Evolutionary conservation across 2,113 vertebrate genomes (phyloP), one percentile per base, ranked within the genome.

Genomic region (Gopherus evgoodei): DNA sequence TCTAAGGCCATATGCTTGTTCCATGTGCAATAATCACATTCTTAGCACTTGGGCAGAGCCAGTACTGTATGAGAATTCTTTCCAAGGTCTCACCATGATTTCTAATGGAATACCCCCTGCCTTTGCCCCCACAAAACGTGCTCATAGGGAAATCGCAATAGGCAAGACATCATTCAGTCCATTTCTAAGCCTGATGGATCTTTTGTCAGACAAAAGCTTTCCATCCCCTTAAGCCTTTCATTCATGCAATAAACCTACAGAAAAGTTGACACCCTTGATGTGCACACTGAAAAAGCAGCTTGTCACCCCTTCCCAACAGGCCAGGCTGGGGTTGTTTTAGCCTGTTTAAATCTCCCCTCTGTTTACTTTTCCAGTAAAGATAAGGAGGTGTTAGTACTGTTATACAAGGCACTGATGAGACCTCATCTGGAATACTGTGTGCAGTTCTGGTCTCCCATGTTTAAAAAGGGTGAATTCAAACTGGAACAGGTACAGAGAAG

Each of bases 141-240:
- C 49, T 94, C 85, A 91, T 82, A 95, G 87, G 91, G 93, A 95
- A 97, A 97, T 96, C 94, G 86, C 85, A 95, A 96, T 76, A 95
- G 89, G 89, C 93, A 92, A 94, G 91, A 91, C 90, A 93, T 93
- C 94, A 95, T 95, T 96, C 94, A 96, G 89, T 91, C 82, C 94
- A 83, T 96, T 97, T 97, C 95, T 96, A 97, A 96, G 93, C 93
- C 89, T 93, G 95, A 91, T 94, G 93, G 94, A 97, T 96, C 94
- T 95, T 97, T 97, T 98, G 94, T 96, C 62, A 94, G 87, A 96
- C 94, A 96, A 97, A 97, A 96, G 96, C 93, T 94, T 95, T 95
- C 93, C 87, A 94, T 92, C 90, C 95, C 92, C 94, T 95, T 97
- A 96, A 97, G 90, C 93, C 93, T 93, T 97, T 96, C 93, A 95